Conservation (phyloP, 2,113 vertebrate genomes). For the Proterorhinus semilunaris region DNA sequence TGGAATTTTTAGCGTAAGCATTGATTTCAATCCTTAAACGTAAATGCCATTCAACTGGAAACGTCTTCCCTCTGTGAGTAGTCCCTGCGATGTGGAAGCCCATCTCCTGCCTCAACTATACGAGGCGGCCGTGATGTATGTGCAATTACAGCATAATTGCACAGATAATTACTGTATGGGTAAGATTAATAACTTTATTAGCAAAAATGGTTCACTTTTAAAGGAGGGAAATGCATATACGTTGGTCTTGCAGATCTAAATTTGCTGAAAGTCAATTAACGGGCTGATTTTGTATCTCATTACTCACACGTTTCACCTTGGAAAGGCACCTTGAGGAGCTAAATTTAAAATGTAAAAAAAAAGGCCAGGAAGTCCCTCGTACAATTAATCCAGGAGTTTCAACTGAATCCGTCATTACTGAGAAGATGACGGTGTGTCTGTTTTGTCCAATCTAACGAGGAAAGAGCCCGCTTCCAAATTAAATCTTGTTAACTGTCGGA, state of each 20-base stretch:
- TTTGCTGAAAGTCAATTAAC: conserved; percentile 80
- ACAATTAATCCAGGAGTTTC: conserved; percentile 77
- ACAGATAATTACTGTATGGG: conserved; percentile 80
- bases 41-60: background rate
- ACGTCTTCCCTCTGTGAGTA: conserved; percentile 7
- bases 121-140: conserved; percentile 75
- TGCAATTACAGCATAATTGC: conserved; percentile 80
- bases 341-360: conserved; percentile 81
- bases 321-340: conserved; percentile 81
- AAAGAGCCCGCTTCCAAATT: conserved; percentile 46
- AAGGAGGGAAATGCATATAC: conserved; percentile 73
- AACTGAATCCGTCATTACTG: conserved; percentile 65
- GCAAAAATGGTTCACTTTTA: conserved; percentile 74
- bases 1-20: too few relatives aligned
- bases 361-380: conserved; percentile 77
- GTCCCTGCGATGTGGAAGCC: conserved; percentile 38
- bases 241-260: conserved; percentile 72
- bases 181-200: conserved; percentile 84
- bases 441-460: conserved; percentile 53
- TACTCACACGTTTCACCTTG: conserved; percentile 79
- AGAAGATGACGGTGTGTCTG: conserved; percentile 66
- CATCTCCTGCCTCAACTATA: conserved; percentile 53
- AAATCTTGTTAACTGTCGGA: conserved; percentile 51
- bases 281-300: conserved; percentile 77
- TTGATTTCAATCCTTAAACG: too few relatives aligned